Evolutionary conservation across 1,140 invertebrate species (phyloP), one percentile per base, ranked within the genome.

Genomic region (Listronotus bonariensis): DNA sequence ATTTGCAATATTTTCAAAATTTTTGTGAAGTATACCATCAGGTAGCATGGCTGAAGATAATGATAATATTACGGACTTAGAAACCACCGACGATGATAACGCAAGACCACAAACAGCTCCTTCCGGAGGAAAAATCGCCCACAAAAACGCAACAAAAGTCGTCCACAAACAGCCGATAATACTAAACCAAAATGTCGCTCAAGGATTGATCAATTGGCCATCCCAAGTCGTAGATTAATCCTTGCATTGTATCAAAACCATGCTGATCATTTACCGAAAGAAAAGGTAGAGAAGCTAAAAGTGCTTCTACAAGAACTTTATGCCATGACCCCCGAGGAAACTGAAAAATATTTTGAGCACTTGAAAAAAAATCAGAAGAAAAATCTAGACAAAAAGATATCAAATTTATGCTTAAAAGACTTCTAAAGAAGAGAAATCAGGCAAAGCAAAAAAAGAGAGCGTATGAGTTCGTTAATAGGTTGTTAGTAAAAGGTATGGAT

Each of bases 311-410:
- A 73, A 26, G 72, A 74, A 60, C 52, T 71, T 6, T 76, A 72
- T 56, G 70, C 73, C 1, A 76, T 76, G 74, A 71, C 71, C 7
- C 72, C 74, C 3, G 74, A 76, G 60, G 73, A 76, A 66, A 72
- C 75, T 0, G 70, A 72, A 18, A 69, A 65, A 48, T 76, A 76
- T 51, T 76, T 76, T 45, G 59, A 69, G 40, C 55, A 74, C 42
- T 34, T 74, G 9, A 69, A 58, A 53, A 42, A 10, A 45, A 70
- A 38, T 31, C 60, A 6, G 54, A 58, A 15, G 64, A 65, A 43
- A 52, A 55, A 11, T 59, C 51, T 38, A 40, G 45, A 10, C 48
- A 66, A 20, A 65, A 68, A 45, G 60, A 68, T 40, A 36, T 72
- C 38, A 74, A 70, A 51, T 61, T 45, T 17, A 67, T 60, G 43